Evolutionary conservation across 2,113 vertebrate genomes (phyloP).

Genomic region (Mustela nigripes): DNA sequence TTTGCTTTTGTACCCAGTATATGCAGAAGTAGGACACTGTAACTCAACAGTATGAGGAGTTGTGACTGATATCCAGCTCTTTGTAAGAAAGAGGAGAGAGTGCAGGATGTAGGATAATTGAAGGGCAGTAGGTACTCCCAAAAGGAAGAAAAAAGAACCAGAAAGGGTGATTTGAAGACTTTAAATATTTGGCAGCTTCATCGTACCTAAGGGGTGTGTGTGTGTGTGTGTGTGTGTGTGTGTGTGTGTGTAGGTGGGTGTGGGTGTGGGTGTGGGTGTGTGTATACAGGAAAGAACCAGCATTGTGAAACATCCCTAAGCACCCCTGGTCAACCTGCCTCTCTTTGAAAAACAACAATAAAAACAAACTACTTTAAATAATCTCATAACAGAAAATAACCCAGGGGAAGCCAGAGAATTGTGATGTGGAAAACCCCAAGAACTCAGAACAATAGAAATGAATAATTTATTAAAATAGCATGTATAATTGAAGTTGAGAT

Average conservation of each 20-base stretch:
- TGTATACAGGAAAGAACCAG: slow-evolving; percentile 71
- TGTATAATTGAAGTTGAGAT: slow-evolving; percentile 9
- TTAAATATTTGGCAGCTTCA: neutral
- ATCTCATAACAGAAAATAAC: slow-evolving; percentile 73
- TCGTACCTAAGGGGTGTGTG: neutral
- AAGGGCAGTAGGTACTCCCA: neutral
- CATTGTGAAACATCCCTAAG: slow-evolving; percentile 65
- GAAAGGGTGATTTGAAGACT: slow-evolving; percentile 7
- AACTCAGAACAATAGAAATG: slow-evolving; percentile 41
- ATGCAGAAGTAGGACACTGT: neutral
- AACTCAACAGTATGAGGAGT: neutral
- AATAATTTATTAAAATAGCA: slow-evolving; percentile 51
- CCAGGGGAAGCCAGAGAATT: slow-evolving; percentile 60
- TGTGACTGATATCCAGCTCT: neutral
- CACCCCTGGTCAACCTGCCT: neutral
- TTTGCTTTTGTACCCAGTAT: neutral
- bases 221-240: neutral
- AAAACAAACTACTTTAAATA: slow-evolving; percentile 61
- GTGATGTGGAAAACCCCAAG: slow-evolving; percentile 65
- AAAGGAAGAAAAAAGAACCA: neutral
- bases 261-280: neutral
- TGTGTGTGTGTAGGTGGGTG: neutral
- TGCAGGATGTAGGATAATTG: neutral
- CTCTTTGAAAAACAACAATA: slow-evolving; percentile 71
- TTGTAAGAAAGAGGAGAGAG: neutral